Evolutionary conservation across 2,797 vertebrate genomes (phyloP).

Genomic region (Ceryle rudis): DNA sequence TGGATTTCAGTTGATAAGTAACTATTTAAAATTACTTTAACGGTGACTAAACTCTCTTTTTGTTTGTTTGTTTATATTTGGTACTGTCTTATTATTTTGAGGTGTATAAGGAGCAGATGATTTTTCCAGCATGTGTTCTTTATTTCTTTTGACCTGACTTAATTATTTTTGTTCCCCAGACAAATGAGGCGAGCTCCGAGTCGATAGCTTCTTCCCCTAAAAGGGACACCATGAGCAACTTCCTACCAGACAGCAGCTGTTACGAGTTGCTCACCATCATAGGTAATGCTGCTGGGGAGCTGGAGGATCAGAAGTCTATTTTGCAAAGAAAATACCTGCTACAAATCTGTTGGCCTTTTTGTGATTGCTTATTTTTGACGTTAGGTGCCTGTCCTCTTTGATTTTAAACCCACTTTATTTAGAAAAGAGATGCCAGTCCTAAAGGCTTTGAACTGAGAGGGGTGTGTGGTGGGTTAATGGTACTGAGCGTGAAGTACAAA

Average conservation of each 20-base stretch:
- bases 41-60: background rate
- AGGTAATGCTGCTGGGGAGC: conserved; percentile 77
- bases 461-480: background rate
- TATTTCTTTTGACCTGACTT: conserved; percentile 24
- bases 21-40: background rate
- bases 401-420: background rate
- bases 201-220: conserved; percentile 89
- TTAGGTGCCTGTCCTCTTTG: background rate
- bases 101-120: background rate
- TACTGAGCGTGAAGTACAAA: background rate
- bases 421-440: background rate
- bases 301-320: background rate
- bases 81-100: background rate
- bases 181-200: conserved; percentile 95
- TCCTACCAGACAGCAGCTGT: conserved; percentile 89
- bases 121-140: background rate
- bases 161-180: conserved; percentile 73
- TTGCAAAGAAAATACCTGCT: background rate
- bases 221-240: conserved; percentile 91
- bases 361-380: background rate
- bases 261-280: conserved; percentile 91
- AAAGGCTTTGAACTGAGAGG: background rate
- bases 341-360: background rate
- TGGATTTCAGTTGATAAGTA: background rate
- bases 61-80: background rate